Conservation (phyloP, 2,797 vertebrate genomes). For the Etheostoma perlongum region DNA sequence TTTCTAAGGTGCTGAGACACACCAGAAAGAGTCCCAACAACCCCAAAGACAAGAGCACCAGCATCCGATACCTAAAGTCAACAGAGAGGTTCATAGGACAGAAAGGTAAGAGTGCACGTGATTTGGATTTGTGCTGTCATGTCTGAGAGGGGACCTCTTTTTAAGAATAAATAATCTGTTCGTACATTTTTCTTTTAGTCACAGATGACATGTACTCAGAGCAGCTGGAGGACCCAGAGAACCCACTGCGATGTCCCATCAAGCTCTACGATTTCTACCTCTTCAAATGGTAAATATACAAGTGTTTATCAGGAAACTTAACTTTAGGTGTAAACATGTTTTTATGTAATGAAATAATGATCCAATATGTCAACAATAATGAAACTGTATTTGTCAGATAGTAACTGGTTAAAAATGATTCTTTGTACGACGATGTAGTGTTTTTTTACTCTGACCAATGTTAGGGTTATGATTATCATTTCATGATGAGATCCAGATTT, state of each 20-base stretch:
- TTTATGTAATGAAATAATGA: neutral
- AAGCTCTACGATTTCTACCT: constrained; percentile 99
- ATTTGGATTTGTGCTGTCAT: neutral
- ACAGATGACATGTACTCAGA: constrained; percentile 99
- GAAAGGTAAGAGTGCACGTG: constrained; percentile 86
- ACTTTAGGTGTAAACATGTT: neutral
- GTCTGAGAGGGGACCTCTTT: neutral
- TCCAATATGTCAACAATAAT: neutral
- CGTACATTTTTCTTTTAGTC: constrained; percentile 80
- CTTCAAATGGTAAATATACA: constrained; percentile 95
- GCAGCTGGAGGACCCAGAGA: constrained; percentile 96
- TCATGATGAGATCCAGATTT: neutral
- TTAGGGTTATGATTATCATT: neutral
- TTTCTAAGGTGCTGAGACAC: constrained; percentile 96
- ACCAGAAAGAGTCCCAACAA: constrained; percentile 98
- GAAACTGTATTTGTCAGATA: neutral
- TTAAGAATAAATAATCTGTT: neutral
- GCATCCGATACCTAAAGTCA: constrained; percentile 95
- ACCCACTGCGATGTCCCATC: constrained; percentile 96
- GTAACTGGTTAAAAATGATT: neutral
- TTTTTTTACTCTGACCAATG: neutral
- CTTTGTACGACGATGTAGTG: neutral
- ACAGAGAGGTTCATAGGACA: constrained; percentile 93
- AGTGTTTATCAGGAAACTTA: neutral
- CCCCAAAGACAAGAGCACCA: constrained; percentile 98